Percentiles rank a stretch among this genome's conserved stretches.
Evolutionary conservation across 1,140 invertebrate genomes (phyloP).

Genomic region (Schlechtendalia chinensis): DNA sequence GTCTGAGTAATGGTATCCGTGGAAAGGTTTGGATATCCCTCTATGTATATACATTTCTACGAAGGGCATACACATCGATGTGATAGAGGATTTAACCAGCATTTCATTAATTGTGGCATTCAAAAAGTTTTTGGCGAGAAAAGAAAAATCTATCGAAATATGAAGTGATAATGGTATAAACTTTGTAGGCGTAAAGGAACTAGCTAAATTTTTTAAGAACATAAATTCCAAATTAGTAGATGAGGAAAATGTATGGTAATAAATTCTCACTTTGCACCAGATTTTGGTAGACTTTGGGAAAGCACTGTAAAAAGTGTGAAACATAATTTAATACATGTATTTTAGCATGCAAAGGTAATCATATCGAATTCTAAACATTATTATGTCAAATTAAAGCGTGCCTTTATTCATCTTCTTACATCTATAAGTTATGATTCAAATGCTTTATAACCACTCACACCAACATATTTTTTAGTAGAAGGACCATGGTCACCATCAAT

Average conservation of each 20-base stretch:
- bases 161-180: background rate
- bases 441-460: constrained; percentile 54
- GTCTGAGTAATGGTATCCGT: too few relatives aligned
- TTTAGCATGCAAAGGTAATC: too few relatives aligned
- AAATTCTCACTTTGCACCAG: background rate
- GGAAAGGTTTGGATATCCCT: too few relatives aligned
- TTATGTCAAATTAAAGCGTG: too few relatives aligned
- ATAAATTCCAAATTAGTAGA: background rate
- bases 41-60: too few relatives aligned
- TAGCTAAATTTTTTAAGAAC: background rate
- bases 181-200: background rate
- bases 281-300: background rate
- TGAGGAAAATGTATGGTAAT: background rate
- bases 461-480: constrained; percentile 54
- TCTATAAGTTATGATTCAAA: background rate
- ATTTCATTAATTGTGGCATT: background rate
- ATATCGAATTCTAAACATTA: too few relatives aligned
- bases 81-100: background rate
- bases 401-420: too few relatives aligned
- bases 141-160: background rate
- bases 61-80: too few relatives aligned
- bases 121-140: background rate
- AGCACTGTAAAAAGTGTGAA: background rate
- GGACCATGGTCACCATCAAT: constrained; percentile 48
- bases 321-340: background rate